phyloP scores from a whole-genome alignment of 2,888 invertebrate species.

The Eurytoma adleriae region DNA sequence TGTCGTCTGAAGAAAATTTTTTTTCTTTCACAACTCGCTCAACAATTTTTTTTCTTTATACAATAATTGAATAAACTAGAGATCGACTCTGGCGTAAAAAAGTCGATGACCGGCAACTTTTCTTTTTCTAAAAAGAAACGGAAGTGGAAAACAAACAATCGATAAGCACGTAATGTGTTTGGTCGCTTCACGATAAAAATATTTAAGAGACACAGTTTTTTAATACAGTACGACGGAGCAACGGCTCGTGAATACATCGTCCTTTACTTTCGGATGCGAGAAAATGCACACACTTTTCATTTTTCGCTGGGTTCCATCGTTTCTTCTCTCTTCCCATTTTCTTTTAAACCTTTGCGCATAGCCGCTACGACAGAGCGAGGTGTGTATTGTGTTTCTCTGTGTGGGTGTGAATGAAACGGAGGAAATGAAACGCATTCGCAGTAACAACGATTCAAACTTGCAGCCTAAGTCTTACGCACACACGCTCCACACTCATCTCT shows the following conservation, averaged over 20 bases:
- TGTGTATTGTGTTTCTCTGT: background rate
- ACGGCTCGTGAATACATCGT: constrained; percentile 21
- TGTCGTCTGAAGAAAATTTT: constrained; percentile 30
- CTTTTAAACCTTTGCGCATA: constrained; percentile 5
- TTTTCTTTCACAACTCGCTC: constrained; percentile 29
- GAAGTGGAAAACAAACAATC: constrained; percentile 55
- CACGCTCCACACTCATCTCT: constrained; percentile 41
- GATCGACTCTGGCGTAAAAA: background rate
- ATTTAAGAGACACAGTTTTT: constrained; percentile 4
- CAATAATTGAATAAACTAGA: constrained; percentile 49
- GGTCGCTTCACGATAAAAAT: constrained; percentile 26
- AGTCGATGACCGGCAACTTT: constrained; percentile 50
- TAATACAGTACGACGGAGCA: constrained; percentile 41
- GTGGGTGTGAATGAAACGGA: constrained; percentile 13
- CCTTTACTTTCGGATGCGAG: constrained; percentile 21
- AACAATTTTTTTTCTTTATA: constrained; percentile 47
- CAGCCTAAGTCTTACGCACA: constrained; percentile 27
- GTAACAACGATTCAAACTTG: constrained; percentile 42
- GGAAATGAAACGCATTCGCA: constrained; percentile 33
- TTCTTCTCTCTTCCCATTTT: constrained; percentile 16
- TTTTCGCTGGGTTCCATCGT: background rate
- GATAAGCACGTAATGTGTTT: constrained; percentile 45
- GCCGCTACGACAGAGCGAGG: background rate
- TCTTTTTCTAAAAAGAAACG: constrained; percentile 22
- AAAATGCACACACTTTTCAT: constrained; percentile 31